Base-by-base conservation (phyloP, 2,113 vertebrate species). In the Zapornia atra region DNA sequence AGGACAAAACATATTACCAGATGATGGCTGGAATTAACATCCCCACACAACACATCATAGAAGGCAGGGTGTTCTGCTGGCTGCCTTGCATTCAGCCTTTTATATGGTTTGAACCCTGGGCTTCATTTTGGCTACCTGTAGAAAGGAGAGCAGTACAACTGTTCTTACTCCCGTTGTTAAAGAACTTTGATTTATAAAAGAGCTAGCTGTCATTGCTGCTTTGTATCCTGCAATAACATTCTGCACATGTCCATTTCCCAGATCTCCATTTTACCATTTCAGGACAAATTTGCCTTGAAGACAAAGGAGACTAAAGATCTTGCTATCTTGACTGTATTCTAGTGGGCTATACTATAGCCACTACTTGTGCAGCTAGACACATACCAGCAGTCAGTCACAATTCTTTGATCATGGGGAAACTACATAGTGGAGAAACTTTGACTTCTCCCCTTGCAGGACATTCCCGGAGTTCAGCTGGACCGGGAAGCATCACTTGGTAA, bases 51-150 rank as follows among this genome's bases (percentile, higher is more conserved):
- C 8, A 57, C 16, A 25, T n/a, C 18, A 36, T 7, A 38, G 20
- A 7, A 92, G 5, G 5, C 16, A 78, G 11, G 5, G 17, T 0
- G 2, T 31, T 15, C 21, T 16, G 2, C 0, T 3, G 16, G 17
- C n/a, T 84, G 11, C 11, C 15, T 64, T 51, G 4, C 38, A 34
- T 79, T 75, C 21, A 51, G 8, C 15, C 16, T 68, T 9, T 56
- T 61, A 34, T 36, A 2, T 17, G 14, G 6, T 79, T 79, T 73
- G 57, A 61, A 38, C 25, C n/a, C 40, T 28, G 17, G 48, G 11
- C 22, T 72, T 78, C 48, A 51, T 26, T 81, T 91, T 68, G 36
- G 34, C 11, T 60, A 15, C 8, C 21, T 31, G 15, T 29, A 53
- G 36, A 61, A 53, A 34, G 25, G 42, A 25, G 13, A 72, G 13